These are phyloP conservation scores for Graptemys geographica DNA, from an alignment of 2,797 vertebrate species.

Conservation along the genomic window DNA sequence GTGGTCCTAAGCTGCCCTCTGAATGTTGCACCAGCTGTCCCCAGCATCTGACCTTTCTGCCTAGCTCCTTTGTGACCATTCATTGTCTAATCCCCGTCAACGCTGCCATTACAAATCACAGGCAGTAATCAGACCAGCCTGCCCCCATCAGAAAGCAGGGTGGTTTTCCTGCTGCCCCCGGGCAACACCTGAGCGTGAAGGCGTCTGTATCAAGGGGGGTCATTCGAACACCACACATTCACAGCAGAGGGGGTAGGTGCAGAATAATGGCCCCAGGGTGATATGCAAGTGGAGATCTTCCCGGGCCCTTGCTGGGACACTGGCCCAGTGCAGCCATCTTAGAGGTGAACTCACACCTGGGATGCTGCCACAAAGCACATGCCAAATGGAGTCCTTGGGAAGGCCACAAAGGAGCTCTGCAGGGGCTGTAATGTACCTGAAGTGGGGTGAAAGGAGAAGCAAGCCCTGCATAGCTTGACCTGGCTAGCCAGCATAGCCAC, in stretches of 20 bases:
- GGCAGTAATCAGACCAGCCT: neutral
- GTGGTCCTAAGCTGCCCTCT: neutral
- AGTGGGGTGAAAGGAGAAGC: neutral
- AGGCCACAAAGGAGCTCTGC: neutral
- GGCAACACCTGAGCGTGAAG: neutral
- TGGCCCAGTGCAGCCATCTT: too few relatives aligned
- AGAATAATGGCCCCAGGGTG: neutral
- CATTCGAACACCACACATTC: neutral
- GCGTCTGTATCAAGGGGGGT: neutral
- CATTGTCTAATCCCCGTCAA: neutral
- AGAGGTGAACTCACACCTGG: too few relatives aligned
- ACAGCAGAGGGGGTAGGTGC: neutral
- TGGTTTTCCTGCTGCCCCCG: neutral
- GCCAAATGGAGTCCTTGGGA: neutral
- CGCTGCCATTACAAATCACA: too few relatives aligned
- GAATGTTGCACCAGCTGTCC: neutral
- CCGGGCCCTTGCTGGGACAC: neutral
- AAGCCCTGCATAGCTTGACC: neutral
- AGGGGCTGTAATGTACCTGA: neutral
- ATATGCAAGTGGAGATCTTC: neutral
- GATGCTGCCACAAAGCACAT: neutral
- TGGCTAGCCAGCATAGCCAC: neutral
- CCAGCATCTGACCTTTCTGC: neutral
- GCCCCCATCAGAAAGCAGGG: neutral
- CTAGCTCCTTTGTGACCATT: neutral